A percentile compares a stretch with the other conserved stretches of the same genome.
Conservation (phyloP, 1,140 invertebrate species). For the Drosophila rufa region DNA sequence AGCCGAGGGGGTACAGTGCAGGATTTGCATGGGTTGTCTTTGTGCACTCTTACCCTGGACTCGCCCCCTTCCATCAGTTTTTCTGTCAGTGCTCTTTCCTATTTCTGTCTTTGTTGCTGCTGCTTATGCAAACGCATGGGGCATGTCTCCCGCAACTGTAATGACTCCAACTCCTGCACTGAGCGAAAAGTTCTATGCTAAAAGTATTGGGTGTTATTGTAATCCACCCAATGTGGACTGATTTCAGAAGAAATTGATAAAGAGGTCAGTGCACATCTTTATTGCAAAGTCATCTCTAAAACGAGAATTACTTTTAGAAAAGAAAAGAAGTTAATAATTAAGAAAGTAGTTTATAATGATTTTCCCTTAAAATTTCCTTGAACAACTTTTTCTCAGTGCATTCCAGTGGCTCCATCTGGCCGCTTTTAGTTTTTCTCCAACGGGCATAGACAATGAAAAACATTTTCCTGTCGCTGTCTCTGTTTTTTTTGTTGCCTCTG, state of each 20-base stretch:
- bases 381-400: background rate
- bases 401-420: constrained; percentile 28
- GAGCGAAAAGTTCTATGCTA: background rate
- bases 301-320: too few relatives aligned
- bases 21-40: constrained; percentile 59
- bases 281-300: too few relatives aligned
- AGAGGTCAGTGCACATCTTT: background rate
- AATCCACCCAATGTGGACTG: background rate
- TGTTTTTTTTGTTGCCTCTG: constrained; percentile 23
- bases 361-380: too few relatives aligned
- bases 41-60: constrained; percentile 1
- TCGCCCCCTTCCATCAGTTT: background rate
- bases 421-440: constrained; percentile 65
- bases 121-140: constrained; percentile 79
- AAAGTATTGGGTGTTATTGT: background rate
- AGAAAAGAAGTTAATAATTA: too few relatives aligned
- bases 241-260: background rate
- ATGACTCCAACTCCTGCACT: constrained; percentile 60
- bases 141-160: constrained; percentile 81
- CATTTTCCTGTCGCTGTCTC: constrained; percentile 71
- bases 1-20: constrained; percentile 3
- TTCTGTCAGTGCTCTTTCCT: constrained; percentile 18
- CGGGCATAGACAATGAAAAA: constrained; percentile 74
- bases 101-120: constrained; percentile 45
- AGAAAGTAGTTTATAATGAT: too few relatives aligned